Conservation (phyloP, 2,888 invertebrate genomes). For the Julus scanicus region DNA sequence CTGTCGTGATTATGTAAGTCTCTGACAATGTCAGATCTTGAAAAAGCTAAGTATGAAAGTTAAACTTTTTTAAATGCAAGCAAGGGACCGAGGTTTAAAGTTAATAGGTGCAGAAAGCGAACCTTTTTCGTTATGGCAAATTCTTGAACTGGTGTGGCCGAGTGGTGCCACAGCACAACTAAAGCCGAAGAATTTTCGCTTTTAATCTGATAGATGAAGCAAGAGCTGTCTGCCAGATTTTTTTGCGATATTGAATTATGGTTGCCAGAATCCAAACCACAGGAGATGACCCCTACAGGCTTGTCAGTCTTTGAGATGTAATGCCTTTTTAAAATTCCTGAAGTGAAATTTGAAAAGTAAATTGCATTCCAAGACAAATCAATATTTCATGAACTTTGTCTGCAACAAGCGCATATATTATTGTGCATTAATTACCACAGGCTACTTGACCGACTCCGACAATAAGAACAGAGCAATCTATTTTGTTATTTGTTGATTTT, state of each 20-base stretch:
- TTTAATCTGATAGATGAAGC: slow-evolving; percentile 46
- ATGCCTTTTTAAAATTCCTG: neutral
- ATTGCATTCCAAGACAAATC: neutral
- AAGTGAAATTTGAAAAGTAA: neutral
- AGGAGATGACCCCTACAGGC: slow-evolving; percentile 44
- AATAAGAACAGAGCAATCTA: neutral
- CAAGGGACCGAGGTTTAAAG: neutral
- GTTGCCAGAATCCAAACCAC: slow-evolving; percentile 14
- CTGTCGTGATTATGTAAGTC: neutral
- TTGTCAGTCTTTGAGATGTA: neutral
- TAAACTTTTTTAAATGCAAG: neutral
- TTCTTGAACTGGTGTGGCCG: neutral
- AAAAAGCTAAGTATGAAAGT: slow-evolving; percentile 30
- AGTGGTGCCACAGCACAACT: slow-evolving; percentile 44
- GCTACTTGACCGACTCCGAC: slow-evolving; percentile 22
- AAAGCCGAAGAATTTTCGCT: neutral
- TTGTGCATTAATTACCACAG: slow-evolving; percentile 2
- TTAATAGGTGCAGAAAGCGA: neutral
- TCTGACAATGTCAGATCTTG: neutral
- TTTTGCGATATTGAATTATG: slow-evolving; percentile 40
- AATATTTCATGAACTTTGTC: neutral
- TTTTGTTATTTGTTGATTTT: neutral
- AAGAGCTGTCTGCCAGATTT: neutral
- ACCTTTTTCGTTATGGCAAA: neutral
- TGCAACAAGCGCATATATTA: neutral